These are phyloP conservation scores for Coregonus clupeaformis DNA, from an alignment of 2,113 vertebrate species.

Conservation along the genomic window DNA sequence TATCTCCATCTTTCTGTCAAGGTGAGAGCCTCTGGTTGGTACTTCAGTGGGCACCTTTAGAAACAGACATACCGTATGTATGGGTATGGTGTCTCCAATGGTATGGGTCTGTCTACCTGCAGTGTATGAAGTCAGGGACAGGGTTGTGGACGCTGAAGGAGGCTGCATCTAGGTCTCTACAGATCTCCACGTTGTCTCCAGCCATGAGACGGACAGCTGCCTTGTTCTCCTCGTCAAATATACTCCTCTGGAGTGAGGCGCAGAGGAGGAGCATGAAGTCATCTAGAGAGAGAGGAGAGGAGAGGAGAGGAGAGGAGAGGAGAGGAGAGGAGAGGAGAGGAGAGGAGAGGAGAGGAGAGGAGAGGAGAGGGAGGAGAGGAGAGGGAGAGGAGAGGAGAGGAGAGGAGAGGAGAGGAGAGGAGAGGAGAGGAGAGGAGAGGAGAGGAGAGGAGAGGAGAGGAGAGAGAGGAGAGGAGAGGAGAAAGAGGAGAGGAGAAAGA, in stretches of 20 bases:
- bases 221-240: conserved; percentile 96
- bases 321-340: too few species aligned
- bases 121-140: conserved; percentile 96
- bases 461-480: not conserved
- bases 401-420: not conserved
- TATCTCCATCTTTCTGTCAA: conserved; percentile 2
- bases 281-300: conserved; percentile 67
- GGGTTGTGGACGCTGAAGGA: conserved; percentile 96
- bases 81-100: too few species aligned
- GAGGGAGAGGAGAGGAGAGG: too few species aligned
- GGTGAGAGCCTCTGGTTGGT: not conserved
- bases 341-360: too few species aligned
- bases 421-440: not conserved
- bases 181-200: conserved; percentile 98
- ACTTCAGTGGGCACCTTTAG: not conserved
- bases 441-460: not conserved
- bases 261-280: conserved; percentile 96
- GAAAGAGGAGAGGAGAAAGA: not conserved
- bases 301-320: not conserved
- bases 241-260: conserved; percentile 91
- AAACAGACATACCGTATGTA: too few species aligned
- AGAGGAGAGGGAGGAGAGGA: too few species aligned
- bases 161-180: conserved; percentile 92
- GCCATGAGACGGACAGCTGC: conserved; percentile 89
- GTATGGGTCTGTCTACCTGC: conserved; percentile 77